These are phyloP conservation scores for Eudyptes chrysolophus DNA, from an alignment of 2,113 vertebrate species.

Conservation along the genomic window DNA sequence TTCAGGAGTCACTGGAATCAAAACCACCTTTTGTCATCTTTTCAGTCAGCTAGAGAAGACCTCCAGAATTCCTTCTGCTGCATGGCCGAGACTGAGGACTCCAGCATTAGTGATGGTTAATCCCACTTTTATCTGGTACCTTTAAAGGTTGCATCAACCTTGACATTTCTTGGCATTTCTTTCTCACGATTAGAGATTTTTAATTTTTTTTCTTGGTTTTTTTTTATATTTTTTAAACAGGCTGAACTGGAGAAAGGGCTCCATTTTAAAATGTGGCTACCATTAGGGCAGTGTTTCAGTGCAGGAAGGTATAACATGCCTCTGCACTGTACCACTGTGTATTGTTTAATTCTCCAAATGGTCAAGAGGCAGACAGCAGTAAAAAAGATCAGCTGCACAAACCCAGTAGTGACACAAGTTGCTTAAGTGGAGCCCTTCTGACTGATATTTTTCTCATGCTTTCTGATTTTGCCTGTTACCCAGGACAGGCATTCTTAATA, in stretches of 20 bases:
- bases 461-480: neutral
- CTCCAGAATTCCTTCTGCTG: neutral
- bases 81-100: neutral
- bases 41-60: neutral
- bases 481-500: neutral
- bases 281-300: neutral
- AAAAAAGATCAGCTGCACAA: neutral
- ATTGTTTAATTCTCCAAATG: neutral
- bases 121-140: neutral
- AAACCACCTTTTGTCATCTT: neutral
- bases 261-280: neutral
- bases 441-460: neutral
- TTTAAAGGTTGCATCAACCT: neutral
- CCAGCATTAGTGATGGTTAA: neutral
- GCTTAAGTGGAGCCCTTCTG: neutral
- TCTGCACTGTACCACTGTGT: neutral
- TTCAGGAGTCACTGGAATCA: neutral
- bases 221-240: neutral
- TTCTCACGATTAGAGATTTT: neutral
- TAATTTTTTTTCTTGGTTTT: too few species aligned
- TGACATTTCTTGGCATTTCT: neutral
- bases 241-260: neutral
- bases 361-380: neutral
- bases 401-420: neutral
- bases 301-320: neutral